A percentile compares a stretch with the other conserved stretches of the same genome.
phyloP scores from a whole-genome alignment of 2,888 invertebrate species.

The Drosophila fungiperda region DNA sequence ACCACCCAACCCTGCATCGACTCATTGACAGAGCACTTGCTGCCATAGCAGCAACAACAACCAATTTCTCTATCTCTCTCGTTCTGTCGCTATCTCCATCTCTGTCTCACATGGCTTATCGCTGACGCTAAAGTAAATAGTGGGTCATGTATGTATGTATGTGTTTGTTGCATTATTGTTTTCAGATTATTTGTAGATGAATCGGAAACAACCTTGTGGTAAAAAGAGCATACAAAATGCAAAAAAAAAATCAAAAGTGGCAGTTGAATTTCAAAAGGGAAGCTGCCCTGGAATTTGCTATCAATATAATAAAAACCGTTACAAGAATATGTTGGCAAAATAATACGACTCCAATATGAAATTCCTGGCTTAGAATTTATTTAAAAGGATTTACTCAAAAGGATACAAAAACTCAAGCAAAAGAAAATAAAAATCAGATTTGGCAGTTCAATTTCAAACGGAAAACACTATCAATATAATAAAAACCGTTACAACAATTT shows the following conservation, averaged over 20 bases:
- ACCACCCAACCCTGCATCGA: neutral
- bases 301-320: neutral
- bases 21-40: conserved; percentile 52
- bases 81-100: neutral
- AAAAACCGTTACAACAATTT: too few species aligned
- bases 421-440: too few species aligned
- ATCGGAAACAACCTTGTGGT: conserved; percentile 24
- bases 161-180: conserved; percentile 35
- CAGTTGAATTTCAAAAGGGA: conserved; percentile 8
- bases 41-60: conserved; percentile 35
- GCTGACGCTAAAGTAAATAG: conserved; percentile 71
- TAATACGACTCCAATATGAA: neutral
- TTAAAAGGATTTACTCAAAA: neutral
- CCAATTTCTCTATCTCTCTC: neutral
- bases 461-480: too few species aligned
- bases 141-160: conserved; percentile 29
- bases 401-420: neutral
- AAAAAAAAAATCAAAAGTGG: conserved; percentile 2
- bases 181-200: conserved; percentile 48
- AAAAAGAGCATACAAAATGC: conserved; percentile 26
- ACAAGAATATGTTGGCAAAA: neutral
- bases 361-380: too few species aligned
- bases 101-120: conserved; percentile 58
- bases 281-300: neutral
- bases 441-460: too few species aligned